Conservation (phyloP, 2,797 vertebrate species). For the Micrastur ruficollis region DNA sequence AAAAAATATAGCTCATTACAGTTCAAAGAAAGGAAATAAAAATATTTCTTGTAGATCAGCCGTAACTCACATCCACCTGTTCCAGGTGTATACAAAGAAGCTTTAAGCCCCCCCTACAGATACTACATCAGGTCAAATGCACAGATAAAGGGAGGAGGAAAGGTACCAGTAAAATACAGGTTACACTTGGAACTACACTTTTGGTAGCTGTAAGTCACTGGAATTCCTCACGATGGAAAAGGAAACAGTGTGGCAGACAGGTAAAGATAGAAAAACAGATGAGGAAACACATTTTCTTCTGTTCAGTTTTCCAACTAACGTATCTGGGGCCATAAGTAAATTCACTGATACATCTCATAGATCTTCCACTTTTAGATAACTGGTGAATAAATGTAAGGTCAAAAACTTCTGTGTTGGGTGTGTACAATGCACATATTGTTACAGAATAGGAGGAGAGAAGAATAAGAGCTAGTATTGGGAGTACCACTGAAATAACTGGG, state of each 20-base stretch:
- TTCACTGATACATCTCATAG: neutral
- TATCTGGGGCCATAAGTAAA: neutral
- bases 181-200: neutral
- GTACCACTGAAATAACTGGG: neutral
- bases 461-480: neutral
- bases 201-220: fast-evolving
- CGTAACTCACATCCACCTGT: neutral
- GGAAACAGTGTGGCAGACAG: neutral
- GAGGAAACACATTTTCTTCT: neutral
- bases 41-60: neutral
- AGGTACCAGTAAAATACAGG: neutral
- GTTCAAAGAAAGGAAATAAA: neutral
- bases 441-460: neutral
- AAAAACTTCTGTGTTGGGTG: fast-evolving
- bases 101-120: neutral
- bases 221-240: neutral
- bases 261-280: neutral
- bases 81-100: neutral
- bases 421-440: neutral
- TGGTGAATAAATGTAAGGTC: neutral
- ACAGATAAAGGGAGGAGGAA: neutral
- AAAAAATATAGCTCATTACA: neutral
- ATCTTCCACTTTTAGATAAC: neutral
- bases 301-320: neutral
- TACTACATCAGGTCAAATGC: neutral